Base-by-base conservation (phyloP, 1,140 invertebrate genomes). In the Drosophila tropicalis region DNA sequence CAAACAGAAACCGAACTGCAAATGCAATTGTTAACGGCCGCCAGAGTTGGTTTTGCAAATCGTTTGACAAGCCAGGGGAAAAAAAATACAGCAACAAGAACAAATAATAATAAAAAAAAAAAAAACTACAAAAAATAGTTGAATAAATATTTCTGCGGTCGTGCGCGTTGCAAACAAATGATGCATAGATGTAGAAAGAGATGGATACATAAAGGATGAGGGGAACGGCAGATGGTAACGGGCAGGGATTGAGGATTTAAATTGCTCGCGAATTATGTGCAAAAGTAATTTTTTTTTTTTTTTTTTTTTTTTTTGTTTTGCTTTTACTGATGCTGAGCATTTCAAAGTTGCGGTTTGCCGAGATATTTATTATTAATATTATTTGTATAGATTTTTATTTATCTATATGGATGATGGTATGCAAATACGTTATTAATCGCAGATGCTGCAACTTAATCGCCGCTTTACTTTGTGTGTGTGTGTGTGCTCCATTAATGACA, bases 261-360 rank as follows among this genome's bases (percentile, higher is more conserved):
- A 87, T 89, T 80, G 84, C 80, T 82, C 89, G 83, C 67, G 73
- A 87, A 87, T 80, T 84, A 84, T 86, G 83, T 89, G 83, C 62
- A 80, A 87, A 86, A 78, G 62, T 70, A 13, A 39, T 4, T 39
- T 39, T 39, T 12, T 12, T 12, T 39, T 39, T 39, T 12, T 12
- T 12, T 39, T 39, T 39, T 12, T 10, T 12, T 39, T 12, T 19
- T 22, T 47, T 19, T 47, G 70, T 76, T 54, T 29, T 29, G 29
- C 29, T 29, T 29, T 29, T 29, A 29, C 29, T 32, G 41, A 62
- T 75, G 19, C 72, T 61, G 67, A 68, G 66, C 84, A 73, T 84
- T 89, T 83, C 58, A 77, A 78, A 84, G 60, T 68, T 86, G 84
- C 36, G 84, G 76, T 86, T 62, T 51, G 34, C 54, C 54, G 64